phyloP scores from a whole-genome alignment of 2,888 invertebrate genomes.

The Liposcelis brunnea region DNA sequence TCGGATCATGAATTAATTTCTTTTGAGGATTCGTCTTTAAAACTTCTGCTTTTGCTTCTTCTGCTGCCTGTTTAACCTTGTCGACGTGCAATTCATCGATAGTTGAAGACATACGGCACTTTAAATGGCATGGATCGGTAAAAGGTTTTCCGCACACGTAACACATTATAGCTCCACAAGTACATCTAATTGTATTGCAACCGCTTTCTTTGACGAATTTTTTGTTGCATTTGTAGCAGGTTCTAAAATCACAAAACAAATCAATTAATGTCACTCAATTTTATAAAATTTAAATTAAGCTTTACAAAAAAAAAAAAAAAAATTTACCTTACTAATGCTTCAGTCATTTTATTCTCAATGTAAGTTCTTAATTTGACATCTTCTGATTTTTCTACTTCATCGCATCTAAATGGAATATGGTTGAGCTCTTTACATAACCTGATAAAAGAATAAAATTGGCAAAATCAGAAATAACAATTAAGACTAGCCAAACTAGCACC shows the following conservation, averaged over 20 bases:
- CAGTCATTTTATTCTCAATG: conserved; percentile 37
- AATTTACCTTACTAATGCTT: conserved; percentile 25
- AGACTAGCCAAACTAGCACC: not conserved
- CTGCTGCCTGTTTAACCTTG: conserved; percentile 4
- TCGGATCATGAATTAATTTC: no score
- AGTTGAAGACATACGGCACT: conserved; percentile 11
- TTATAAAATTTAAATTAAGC: not conserved
- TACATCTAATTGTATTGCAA: conserved; percentile 39
- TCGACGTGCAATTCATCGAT: conserved; percentile 8
- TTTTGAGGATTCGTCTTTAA: no score
- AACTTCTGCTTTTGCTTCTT: not conserved
- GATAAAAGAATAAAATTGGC: conserved; percentile 9
- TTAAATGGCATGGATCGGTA: conserved; percentile 35
- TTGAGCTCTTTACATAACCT: conserved; percentile 31
- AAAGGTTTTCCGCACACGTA: conserved; percentile 35
- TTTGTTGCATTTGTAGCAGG: conserved; percentile 29
- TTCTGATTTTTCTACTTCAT: conserved; percentile 29
- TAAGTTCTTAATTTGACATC: conserved; percentile 27
- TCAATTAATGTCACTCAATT: no score
- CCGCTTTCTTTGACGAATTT: conserved; percentile 36
- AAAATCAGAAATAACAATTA: not conserved
- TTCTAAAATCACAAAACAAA: no score
- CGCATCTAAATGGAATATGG: conserved; percentile 34
- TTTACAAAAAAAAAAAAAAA: no score
- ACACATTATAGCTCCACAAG: conserved; percentile 36